Conservation (phyloP, 2,888 invertebrate species). For the Acanthococcus lagerstroemiae region DNA sequence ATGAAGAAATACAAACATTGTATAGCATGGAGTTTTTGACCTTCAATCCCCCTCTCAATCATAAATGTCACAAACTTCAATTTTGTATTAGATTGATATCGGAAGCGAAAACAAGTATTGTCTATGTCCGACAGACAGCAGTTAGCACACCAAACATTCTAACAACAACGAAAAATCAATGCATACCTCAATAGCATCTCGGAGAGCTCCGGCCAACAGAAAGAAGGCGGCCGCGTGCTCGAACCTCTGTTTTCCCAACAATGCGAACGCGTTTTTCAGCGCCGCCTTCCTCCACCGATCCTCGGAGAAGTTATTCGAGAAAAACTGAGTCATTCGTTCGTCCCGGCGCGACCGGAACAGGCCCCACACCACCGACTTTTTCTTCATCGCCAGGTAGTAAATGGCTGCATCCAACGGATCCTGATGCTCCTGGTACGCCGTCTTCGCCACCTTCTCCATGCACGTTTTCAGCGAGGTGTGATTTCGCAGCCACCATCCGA, state of each 20-base stretch:
- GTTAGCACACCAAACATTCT: too few species aligned
- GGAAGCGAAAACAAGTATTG: too few species aligned
- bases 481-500: slow-evolving; percentile 94
- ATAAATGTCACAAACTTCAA: too few species aligned
- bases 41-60: too few species aligned
- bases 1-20: too few species aligned
- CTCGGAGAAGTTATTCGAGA: slow-evolving; percentile 84
- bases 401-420: slow-evolving; percentile 96
- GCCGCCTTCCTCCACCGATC: slow-evolving; percentile 96
- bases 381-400: slow-evolving; percentile 95
- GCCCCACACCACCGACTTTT: slow-evolving; percentile 93
- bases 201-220: slow-evolving; percentile 81
- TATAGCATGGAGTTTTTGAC: too few species aligned
- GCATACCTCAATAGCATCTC: slow-evolving; percentile 93
- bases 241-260: slow-evolving; percentile 90
- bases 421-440: slow-evolving; percentile 79
- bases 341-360: slow-evolving; percentile 80
- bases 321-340: slow-evolving; percentile 88
- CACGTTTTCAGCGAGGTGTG: slow-evolving; percentile 68
- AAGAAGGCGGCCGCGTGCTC: slow-evolving; percentile 98
- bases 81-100: too few species aligned
- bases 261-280: slow-evolving; percentile 92
- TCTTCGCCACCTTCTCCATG: slow-evolving; percentile 84
- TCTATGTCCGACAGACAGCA: too few species aligned
- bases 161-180: too few species aligned